Evolutionary conservation across 2,113 vertebrate genomes (phyloP).

Genomic region (Gasterosteus nipponicus): DNA sequence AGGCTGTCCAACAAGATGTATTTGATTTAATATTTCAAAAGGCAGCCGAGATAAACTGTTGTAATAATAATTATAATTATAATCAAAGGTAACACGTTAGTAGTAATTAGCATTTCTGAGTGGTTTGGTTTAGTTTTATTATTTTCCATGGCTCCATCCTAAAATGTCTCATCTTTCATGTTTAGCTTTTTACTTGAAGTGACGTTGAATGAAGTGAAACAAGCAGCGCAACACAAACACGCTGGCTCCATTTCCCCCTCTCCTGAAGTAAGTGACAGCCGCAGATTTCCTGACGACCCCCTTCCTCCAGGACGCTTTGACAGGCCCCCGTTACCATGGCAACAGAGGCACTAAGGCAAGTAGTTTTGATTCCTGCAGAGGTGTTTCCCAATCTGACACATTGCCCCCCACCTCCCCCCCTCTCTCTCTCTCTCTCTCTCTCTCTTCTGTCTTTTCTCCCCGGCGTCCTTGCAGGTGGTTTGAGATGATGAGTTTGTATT

Average conservation of each 20-base stretch:
- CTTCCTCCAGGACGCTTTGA: slow-evolving; percentile 68
- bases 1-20: slow-evolving; percentile 10
- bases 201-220: slow-evolving; percentile 27
- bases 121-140: background rate
- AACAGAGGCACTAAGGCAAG: slow-evolving; percentile 73
- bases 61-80: no score
- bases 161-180: slow-evolving; percentile 27
- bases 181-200: slow-evolving; percentile 27
- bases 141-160: slow-evolving; percentile 20
- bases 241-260: slow-evolving; percentile 28
- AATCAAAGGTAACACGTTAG: background rate
- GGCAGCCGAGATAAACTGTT: background rate
- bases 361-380: slow-evolving; percentile 70
- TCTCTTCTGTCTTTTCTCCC: background rate
- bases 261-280: slow-evolving; percentile 69
- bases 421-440: slow-evolving; percentile 9
- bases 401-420: slow-evolving; percentile 31
- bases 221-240: slow-evolving; percentile 9
- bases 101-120: background rate
- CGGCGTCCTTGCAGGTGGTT: slow-evolving; percentile 58
- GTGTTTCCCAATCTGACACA: slow-evolving; percentile 76
- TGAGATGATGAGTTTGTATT: slow-evolving; percentile 59
- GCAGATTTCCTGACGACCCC: slow-evolving; percentile 68
- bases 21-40: background rate
- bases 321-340: slow-evolving; percentile 71